phyloP scores from a whole-genome alignment of 2,888 invertebrate genomes.

The Pherbina coryleti region DNA sequence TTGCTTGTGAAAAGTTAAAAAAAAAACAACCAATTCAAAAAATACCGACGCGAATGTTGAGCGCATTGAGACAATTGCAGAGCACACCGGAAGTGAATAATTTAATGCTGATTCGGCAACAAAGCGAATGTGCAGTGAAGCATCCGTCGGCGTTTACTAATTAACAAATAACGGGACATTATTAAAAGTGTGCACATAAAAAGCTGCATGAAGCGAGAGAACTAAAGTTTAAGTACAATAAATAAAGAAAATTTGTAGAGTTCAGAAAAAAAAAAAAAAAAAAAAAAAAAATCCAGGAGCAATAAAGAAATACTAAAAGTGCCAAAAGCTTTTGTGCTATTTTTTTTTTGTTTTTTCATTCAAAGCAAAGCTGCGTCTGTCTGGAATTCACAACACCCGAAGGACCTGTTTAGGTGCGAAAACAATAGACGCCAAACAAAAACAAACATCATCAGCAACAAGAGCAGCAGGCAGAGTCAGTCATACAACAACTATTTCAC shows the following conservation, averaged over 20 bases:
- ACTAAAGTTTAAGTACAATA: background rate
- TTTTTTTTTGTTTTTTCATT: no score
- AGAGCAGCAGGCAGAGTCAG: background rate
- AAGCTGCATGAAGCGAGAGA: background rate
- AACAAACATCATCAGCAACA: background rate
- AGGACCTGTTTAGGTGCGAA: background rate
- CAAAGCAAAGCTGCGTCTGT: no score
- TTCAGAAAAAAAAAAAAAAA: background rate
- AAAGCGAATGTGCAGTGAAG: background rate
- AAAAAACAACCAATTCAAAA: background rate
- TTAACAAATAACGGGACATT: background rate
- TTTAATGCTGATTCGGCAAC: background rate
- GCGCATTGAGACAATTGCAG: background rate
- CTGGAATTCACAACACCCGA: no score
- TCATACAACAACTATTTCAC: background rate
- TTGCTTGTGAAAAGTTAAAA: background rate
- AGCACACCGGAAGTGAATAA: conserved; percentile 13
- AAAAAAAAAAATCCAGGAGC: background rate
- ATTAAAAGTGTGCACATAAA: background rate
- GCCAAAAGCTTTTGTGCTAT: no score
- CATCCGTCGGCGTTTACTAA: background rate
- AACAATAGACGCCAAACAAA: background rate
- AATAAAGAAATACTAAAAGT: background rate
- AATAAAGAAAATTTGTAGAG: background rate
- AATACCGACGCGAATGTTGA: background rate